Base-by-base conservation (phyloP, 35 echinoderm and acorn worm species). In the Heliocidaris tuberculata region DNA sequence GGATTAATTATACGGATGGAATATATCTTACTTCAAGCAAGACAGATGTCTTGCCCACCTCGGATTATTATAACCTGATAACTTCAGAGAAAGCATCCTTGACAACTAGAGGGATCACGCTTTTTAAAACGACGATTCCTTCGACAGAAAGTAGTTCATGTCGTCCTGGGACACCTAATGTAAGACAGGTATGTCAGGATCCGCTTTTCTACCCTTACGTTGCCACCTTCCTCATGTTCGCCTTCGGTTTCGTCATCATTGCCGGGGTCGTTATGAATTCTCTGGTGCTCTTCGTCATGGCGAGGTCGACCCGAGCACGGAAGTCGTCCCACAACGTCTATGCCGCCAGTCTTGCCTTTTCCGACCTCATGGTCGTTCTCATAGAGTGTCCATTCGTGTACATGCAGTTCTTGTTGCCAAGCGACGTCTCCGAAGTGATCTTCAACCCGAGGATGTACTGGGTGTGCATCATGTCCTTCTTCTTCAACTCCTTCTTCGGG, bases 401-500 rank as follows among this genome's bases (percentile, higher is more conserved):
- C 3, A 71, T 96, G 17, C 98, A 99, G 32, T 99, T 95, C 93
- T 48, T 97, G 59, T 31, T 97, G 8, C 95, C 95, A 9, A 65
- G 94, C 9, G 91, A 95, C 21, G 85, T 94, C 27, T 96, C 96
- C 0, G 59, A 60, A 59, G 5, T 31, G 31, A 32, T 97, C 47
- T 49, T 97, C 50, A 88, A 90, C 52, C 47, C 92, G 24, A 54
- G 52, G 9, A 52, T 16, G 21, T 59, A 4, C 11, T 59, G 60
- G 60, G 59, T 95, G 59, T 99, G 98, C 59, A 93, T 88, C 9
- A 49, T 94, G 60, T 88, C 94, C 27, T 99, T 96, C 47, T 97
- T 97, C 54, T 86, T 99, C 78, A 96, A 94, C 86, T 94, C 89
- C 17, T 96, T 99, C 86, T 97, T 97, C 93, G 98, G 96, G 11